Evolutionary conservation across 1,140 invertebrate genomes (phyloP).

Genomic region (Brachionus asplanchnoidis): DNA sequence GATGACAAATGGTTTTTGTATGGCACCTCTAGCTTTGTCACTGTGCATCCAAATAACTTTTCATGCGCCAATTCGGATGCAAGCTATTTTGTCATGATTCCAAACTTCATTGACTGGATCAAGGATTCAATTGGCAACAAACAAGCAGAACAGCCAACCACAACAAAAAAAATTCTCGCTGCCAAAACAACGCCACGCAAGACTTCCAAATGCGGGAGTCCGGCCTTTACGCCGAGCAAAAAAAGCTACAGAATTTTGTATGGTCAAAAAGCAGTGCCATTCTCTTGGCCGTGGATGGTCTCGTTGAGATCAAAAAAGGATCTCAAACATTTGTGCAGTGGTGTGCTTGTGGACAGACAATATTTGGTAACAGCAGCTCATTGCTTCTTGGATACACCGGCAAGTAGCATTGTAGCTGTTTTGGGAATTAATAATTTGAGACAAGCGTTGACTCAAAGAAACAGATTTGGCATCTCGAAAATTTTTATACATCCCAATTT

Average conservation of each 20-base stretch:
- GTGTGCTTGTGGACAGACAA: conserved; percentile 43
- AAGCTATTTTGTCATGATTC: conserved; percentile 5
- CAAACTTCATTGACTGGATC: background rate
- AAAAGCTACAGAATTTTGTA: background rate
- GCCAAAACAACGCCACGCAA: background rate
- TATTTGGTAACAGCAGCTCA: conserved; percentile 46
- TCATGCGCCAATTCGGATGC: background rate
- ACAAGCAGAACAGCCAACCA: background rate
- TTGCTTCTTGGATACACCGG: conserved; percentile 37
- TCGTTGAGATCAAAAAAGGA: background rate
- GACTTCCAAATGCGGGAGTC: background rate
- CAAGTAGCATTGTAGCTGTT: background rate
- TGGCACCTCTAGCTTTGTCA: background rate
- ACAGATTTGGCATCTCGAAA: background rate
- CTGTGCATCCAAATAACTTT: background rate
- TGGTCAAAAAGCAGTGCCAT: background rate
- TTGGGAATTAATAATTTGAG: background rate
- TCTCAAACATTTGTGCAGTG: conserved; percentile 42
- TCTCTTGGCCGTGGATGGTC: conserved; percentile 28
- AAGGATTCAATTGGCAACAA: background rate
- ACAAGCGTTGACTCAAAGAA: background rate
- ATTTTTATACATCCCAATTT: conserved; percentile 16
- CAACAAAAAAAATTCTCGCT: background rate
- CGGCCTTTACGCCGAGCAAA: background rate
- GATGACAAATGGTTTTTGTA: conserved; percentile 20